Conservation (phyloP, 2,797 vertebrate species). For the Alfaro cultratus region DNA sequence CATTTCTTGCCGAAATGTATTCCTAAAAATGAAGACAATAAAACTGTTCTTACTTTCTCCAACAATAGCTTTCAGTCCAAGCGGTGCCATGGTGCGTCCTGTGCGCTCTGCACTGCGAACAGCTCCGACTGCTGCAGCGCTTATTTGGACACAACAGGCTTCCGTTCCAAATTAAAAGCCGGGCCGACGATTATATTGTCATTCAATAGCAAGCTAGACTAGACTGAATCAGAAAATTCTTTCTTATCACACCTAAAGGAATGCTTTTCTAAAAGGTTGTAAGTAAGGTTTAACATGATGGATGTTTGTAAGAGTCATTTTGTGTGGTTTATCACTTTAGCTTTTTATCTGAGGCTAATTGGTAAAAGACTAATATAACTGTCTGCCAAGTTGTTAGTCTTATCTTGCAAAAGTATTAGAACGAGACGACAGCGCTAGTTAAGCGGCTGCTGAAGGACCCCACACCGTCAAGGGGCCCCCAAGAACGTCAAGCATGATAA, state of each 20-base stretch:
- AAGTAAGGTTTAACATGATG: neutral
- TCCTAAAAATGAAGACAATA: neutral
- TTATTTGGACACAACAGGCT: neutral
- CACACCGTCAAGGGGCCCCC: too few relatives aligned
- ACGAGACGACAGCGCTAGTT: neutral
- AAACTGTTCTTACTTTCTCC: slow-evolving; percentile 87
- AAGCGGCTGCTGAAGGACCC: too few relatives aligned
- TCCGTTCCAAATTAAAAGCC: slow-evolving; percentile 58
- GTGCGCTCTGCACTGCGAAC: neutral
- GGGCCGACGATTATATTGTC: neutral
- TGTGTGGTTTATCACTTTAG: neutral
- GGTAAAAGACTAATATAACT: neutral
- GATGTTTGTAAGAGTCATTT: neutral
- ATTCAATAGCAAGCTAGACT: neutral
- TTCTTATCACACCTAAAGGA: neutral
- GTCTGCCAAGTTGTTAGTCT: neutral
- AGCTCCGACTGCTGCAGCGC: neutral
- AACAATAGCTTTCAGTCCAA: slow-evolving; percentile 90
- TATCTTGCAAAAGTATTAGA: neutral
- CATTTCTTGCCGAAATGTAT: neutral
- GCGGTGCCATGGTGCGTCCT: slow-evolving; percentile 83
- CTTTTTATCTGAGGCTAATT: neutral
- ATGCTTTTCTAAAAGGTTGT: neutral
- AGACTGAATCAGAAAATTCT: neutral
- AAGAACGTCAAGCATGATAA: neutral